phyloP scores from a whole-genome alignment of 2,113 vertebrate genomes.

The Cyphotilapia sp. region DNA sequence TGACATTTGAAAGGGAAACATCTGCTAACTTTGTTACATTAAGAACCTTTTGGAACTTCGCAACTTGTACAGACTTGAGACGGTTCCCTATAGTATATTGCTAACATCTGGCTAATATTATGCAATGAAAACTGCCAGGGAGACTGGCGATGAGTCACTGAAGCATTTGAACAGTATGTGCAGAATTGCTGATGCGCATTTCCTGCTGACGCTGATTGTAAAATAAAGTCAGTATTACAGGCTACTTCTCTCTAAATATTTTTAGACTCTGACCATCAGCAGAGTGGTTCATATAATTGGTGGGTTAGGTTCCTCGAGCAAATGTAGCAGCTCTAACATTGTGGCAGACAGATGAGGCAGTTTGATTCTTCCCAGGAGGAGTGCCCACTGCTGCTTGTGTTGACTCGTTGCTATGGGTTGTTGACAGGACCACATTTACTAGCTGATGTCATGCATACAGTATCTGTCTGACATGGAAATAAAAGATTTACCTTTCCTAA shows the following conservation, averaged over 20 bases:
- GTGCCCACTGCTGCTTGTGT: conserved; percentile 24
- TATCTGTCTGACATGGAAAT: conserved; percentile 39
- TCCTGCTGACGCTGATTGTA: neutral
- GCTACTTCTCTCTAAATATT: neutral
- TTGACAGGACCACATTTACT: conserved; percentile 39
- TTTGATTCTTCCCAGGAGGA: conserved; percentile 19
- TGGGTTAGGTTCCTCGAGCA: neutral
- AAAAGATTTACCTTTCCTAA: neutral
- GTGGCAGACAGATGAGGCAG: neutral
- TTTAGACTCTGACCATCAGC: neutral
- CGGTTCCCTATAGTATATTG: neutral
- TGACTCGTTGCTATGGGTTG: conserved; percentile 56
- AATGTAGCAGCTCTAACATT: conserved; percentile 7
- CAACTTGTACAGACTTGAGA: neutral
- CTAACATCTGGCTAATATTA: neutral
- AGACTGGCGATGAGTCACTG: conserved; percentile 33
- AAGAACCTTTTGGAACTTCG: neutral
- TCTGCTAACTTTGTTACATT: neutral
- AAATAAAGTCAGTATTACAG: neutral
- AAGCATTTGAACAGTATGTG: neutral
- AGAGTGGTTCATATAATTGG: conserved; percentile 8
- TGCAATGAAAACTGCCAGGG: neutral
- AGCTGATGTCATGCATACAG: conserved; percentile 47
- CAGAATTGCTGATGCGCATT: neutral
- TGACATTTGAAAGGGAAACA: neutral